A percentile compares a stretch with the other conserved stretches of the same genome.
phyloP scores from a whole-genome alignment of 2,888 invertebrate genomes.

The Emmelina monodactyla region DNA sequence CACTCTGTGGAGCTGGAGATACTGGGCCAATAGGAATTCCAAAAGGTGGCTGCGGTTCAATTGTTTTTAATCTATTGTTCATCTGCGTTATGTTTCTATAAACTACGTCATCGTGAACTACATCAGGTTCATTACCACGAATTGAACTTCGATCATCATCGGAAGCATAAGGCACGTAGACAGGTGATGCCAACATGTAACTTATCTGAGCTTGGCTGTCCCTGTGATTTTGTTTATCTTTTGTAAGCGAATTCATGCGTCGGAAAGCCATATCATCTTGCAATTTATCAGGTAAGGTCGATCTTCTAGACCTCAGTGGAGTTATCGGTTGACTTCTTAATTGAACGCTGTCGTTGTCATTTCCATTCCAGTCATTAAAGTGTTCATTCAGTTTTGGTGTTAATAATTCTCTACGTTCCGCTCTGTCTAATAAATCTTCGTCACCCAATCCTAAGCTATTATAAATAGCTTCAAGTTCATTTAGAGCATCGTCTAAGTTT shows the following conservation, averaged over 20 bases:
- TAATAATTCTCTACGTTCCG: constrained; percentile 76
- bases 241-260: constrained; percentile 68
- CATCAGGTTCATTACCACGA: constrained; percentile 81
- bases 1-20: constrained; percentile 79
- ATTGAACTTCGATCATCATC: constrained; percentile 62
- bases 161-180: constrained; percentile 60
- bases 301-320: constrained; percentile 47
- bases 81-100: constrained; percentile 82
- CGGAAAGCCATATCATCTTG: constrained; percentile 85
- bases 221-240: constrained; percentile 49
- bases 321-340: constrained; percentile 53
- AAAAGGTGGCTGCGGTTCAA: constrained; percentile 88
- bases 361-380: constrained; percentile 61
- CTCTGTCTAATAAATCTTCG: constrained; percentile 81
- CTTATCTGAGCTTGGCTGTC: constrained; percentile 63
- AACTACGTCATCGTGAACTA: constrained; percentile 84
- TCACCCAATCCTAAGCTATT: constrained; percentile 86
- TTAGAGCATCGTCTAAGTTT: constrained; percentile 86
- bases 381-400: constrained; percentile 57
- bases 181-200: constrained; percentile 75
- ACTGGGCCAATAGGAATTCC: constrained; percentile 90
- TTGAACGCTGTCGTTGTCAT: constrained; percentile 47
- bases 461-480: constrained; percentile 90
- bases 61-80: constrained; percentile 73
- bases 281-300: constrained; percentile 70